Base-by-base conservation (phyloP, 92 coral and sea anemone genomes). In the Palythoa grandis region DNA sequence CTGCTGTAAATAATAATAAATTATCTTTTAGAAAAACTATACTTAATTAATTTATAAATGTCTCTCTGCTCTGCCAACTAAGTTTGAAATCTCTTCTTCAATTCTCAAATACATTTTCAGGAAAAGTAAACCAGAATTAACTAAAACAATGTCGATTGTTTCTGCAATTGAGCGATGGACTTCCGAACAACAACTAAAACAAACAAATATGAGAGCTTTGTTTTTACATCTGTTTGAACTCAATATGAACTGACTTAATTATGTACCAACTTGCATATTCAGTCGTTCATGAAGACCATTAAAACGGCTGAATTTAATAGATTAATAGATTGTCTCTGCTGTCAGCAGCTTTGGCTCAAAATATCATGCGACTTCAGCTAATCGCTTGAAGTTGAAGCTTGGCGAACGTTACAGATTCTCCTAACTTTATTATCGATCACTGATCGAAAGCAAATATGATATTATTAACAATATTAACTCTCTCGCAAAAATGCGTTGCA, bases 371-470 rank as follows among this genome's bases (percentile, higher is more conserved):
- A 47, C 13, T 73, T 43, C 22, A 19, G 77, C 48, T 73, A 17
- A 15, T 7, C 17, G 65, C 65, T 54, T 22, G 79, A 52, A 76
- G 82, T 54, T 22, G 79, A 52, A 76, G 82, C 66, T 47, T 7
- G 47, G 19, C 48, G 82, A 76, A 76, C 24, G 52, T 76, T 11
- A 12, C 12, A 9, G 15, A 67, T 25, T 67, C 39, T 38, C 19
- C 25, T 52, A 19, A n/a, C 25, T 11, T 20, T 74, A 14, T 1
- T 47, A 75, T 50, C 39, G 60, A 54, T 76, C 67, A 25, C 29
- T 47, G 77, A 72, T 72, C 65, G 11, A 56, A 14, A 29, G 63
- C 68, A 25, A 76, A 76, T 11, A 52, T 22, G 22, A 23, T 54
- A 11, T 17, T 47, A 16, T 35, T 15, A 54, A 53, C 3, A 76